A percentile compares a stretch with the other conserved stretches of the same genome.
Conservation (phyloP, 2,113 vertebrate genomes). For the Pseudorasbora parva region DNA sequence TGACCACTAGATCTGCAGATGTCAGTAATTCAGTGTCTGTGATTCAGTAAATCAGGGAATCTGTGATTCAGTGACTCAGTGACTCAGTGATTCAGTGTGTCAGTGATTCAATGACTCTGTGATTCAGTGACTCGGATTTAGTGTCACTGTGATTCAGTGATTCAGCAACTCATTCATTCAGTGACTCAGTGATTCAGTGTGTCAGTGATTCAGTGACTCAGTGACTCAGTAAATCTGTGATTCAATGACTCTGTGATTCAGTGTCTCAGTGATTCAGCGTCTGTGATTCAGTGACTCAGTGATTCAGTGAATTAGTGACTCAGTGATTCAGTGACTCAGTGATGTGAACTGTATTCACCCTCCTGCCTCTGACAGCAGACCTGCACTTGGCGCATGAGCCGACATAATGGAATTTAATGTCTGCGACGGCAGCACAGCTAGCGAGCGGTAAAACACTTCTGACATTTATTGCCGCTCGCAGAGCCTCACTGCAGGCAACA, state of each 20-base stretch:
- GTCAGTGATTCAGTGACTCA: background rate
- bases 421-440: background rate
- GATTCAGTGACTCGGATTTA: background rate
- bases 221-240: no score
- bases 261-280: background rate
- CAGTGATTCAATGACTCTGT: background rate
- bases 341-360: background rate
- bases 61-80: no score
- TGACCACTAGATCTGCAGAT: no score
- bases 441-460: slow-evolving; percentile 40
- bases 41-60: background rate
- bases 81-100: no score
- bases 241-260: no score
- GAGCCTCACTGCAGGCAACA: background rate
- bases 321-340: background rate
- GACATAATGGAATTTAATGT: slow-evolving; percentile 32
- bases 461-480: slow-evolving; percentile 28
- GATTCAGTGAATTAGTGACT: no score
- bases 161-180: no score
- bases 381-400: background rate
- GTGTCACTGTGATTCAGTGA: no score
- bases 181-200: background rate
- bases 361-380: background rate
- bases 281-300: background rate
- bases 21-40: background rate